Percentiles rank a stretch among this genome's conserved stretches.
phyloP scores from a whole-genome alignment of 2,888 invertebrate genomes.

The Oscheius sp. region DNA sequence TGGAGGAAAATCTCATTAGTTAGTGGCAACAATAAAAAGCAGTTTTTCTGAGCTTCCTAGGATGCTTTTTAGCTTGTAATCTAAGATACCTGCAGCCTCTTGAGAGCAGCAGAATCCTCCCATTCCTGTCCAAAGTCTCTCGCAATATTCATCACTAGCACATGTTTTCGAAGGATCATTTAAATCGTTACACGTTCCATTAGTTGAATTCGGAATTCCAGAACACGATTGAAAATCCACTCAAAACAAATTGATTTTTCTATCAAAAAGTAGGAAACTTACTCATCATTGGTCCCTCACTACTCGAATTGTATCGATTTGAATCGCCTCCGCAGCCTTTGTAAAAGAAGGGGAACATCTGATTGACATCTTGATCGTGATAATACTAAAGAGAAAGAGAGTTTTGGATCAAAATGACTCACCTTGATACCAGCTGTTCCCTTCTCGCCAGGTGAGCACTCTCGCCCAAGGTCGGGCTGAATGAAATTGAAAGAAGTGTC shows the following conservation, averaged over 20 bases:
- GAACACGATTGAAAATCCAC: not conserved
- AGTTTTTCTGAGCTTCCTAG: no score
- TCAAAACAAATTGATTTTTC: no score
- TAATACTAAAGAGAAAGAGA: not conserved
- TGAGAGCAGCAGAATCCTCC: no score
- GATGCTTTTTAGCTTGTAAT: no score
- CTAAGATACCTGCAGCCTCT: no score
- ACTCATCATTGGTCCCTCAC: not conserved
- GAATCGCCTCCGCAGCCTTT: not conserved
- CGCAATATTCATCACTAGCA: no score
- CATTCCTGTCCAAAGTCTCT: no score
- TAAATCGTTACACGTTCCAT: not conserved
- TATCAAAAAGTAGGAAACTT: not conserved
- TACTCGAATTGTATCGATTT: not conserved
- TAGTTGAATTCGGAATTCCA: not conserved
- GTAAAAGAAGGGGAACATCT: not conserved
- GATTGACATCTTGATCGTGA: not conserved
- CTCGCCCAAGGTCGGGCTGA: not conserved
- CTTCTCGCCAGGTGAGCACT: not conserved
- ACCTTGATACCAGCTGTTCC: not conserved
- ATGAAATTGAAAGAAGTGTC: no score
- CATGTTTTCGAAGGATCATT: no score
- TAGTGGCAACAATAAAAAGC: no score
- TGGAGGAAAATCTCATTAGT: no score
- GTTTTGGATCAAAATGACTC: not conserved